Base-by-base conservation (phyloP, 2,113 vertebrate species). In the Pelusios castaneus region DNA sequence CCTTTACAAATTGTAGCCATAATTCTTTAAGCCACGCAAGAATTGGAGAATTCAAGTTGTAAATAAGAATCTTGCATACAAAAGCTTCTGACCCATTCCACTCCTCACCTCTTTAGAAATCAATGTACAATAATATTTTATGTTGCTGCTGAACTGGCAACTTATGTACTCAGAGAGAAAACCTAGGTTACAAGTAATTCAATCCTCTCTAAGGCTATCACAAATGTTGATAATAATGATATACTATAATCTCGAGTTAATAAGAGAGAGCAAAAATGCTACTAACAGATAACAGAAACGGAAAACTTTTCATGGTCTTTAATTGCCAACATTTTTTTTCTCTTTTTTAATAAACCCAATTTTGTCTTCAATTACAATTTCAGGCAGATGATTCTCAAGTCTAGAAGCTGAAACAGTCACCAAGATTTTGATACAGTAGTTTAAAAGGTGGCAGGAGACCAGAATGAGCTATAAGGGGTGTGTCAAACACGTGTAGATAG, bases 191-290 rank as follows among this genome's bases (percentile, higher is more conserved):
- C 2, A 8, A 85, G 77, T 70, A 70, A 81, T 34, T 16, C 4
- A 84, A 95, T 75, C 76, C 41, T 41, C 41, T 88, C 34, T 29
- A 80, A 82, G 55, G 84, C 21, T 27, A 34, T 7, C 51, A 67
- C 67, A 34, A 0, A 6, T 7, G 8, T 2, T 51, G 87, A 14
- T 47, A 27, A 24, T 0, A 1, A 54, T 0, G 25, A 11, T 52
- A 31, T n/a, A n/a, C 8, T 58, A 47, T 29, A 78, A n/a, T 47
- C 43, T 73, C 24, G 3, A 60, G 54, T 41, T 75, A 7, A 34
- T 43, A 29, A 52, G 43, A 55, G 27, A 14, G 38, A 55, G 25
- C 38, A 41, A 29, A 2, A 11, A 8, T 14, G 34, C 56, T 0
- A 52, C 58, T 85, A 47, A 22, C 11, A 38, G 31, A n/a, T 73